Conservation (phyloP, 2,113 vertebrate species). For the Sturnira hondurensis region DNA sequence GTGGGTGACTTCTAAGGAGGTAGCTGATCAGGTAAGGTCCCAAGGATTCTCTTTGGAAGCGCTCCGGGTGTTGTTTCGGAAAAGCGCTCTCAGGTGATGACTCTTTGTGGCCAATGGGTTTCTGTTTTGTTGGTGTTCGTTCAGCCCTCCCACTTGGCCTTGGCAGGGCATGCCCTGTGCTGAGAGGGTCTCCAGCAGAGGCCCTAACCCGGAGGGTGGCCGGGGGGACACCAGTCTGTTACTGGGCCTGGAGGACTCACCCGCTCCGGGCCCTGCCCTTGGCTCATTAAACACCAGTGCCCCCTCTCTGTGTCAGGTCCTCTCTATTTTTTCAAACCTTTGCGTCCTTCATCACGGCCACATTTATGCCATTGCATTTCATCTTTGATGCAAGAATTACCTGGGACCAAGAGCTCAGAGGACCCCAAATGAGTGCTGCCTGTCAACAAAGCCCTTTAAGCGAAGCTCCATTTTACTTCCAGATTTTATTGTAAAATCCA, state of each 20-base stretch:
- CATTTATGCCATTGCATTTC: neutral
- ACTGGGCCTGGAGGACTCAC: neutral
- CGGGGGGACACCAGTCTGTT: neutral
- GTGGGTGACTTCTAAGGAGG: neutral
- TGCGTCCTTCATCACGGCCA: neutral
- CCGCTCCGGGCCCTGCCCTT: neutral
- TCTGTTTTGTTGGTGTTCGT: neutral
- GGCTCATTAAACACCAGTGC: neutral
- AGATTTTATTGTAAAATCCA: constrained; percentile 19
- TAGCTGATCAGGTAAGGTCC: neutral
- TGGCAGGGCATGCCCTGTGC: neutral
- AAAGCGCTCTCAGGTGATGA: neutral
- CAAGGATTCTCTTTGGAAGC: neutral
- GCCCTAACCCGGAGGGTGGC: neutral
- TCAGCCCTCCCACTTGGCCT: neutral
- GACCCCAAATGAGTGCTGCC: neutral
- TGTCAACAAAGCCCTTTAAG: neutral
- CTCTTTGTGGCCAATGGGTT: neutral
- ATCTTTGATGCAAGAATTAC: neutral
- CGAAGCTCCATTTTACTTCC: neutral
- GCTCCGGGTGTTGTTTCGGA: neutral
- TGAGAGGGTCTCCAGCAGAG: neutral
- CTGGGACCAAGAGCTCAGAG: neutral
- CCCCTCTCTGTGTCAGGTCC: neutral
- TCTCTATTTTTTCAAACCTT: neutral